A percentile compares a stretch with the other conserved stretches of the same genome.
These are phyloP conservation scores for Chironomus tentans DNA, from an alignment of 2,888 invertebrate species.

Conservation along the genomic window DNA sequence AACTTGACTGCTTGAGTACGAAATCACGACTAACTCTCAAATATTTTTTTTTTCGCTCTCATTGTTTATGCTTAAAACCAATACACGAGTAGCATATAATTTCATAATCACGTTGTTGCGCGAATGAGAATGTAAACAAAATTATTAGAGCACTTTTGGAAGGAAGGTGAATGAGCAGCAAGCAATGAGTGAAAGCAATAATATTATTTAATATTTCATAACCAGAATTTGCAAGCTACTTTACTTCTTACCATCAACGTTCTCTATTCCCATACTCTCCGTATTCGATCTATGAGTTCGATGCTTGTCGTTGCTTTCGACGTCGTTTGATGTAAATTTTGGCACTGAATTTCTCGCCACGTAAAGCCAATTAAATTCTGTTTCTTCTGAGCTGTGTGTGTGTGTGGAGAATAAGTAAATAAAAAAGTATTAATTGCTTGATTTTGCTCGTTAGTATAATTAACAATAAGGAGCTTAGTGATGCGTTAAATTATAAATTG, in stretches of 20 bases:
- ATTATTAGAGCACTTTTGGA: background rate
- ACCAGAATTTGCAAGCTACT: background rate
- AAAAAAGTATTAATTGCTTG: background rate
- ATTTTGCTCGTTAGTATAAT: background rate
- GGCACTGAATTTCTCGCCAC: conserved; percentile 4
- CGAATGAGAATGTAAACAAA: background rate
- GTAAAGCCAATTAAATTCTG: conserved; percentile 12
- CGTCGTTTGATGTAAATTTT: background rate
- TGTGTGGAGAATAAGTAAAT: conserved; percentile 8
- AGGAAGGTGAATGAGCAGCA: background rate
- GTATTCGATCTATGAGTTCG: background rate
- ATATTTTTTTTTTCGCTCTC: too few species aligned
- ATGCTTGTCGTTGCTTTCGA: background rate
- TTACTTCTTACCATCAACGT: background rate
- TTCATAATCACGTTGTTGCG: background rate
- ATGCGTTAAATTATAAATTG: background rate
- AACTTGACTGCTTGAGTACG: too few species aligned
- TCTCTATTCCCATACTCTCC: conserved; percentile 9
- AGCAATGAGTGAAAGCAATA: background rate
- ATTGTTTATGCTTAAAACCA: too few species aligned
- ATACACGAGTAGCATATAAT: too few species aligned
- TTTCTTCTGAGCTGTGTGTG: conserved; percentile 27
- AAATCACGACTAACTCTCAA: too few species aligned
- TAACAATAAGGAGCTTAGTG: background rate
- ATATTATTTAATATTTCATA: background rate